These are phyloP conservation scores for Ectropis grisescens DNA, from an alignment of 1,140 invertebrate species.

Conservation along the genomic window DNA sequence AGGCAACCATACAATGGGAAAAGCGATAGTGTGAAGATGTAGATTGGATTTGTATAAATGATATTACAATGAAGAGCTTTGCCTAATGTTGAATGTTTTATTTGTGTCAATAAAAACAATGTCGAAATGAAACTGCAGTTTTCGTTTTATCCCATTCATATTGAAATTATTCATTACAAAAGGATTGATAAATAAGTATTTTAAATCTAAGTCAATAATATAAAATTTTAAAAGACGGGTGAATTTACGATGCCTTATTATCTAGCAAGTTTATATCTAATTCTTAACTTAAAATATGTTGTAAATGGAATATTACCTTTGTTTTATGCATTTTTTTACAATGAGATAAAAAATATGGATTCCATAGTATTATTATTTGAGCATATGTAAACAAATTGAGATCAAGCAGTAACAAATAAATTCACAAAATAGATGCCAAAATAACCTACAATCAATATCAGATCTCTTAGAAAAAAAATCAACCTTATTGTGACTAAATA, in stretches of 20 bases:
- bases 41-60: too few species aligned
- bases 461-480: too few species aligned
- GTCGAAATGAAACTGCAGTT: slow-evolving; percentile 30
- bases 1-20: too few species aligned
- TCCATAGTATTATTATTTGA: too few species aligned
- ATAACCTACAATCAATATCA: too few species aligned
- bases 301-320: slow-evolving; percentile 66
- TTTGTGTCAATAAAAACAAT: slow-evolving; percentile 33
- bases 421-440: too few species aligned
- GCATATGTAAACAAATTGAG: slow-evolving; percentile 18
- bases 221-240: slow-evolving; percentile 69
- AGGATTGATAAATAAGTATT: slow-evolving; percentile 69
- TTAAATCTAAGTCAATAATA: slow-evolving; percentile 67
- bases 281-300: slow-evolving; percentile 49
- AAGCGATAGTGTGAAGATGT: too few species aligned
- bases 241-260: slow-evolving; percentile 61
- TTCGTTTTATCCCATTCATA: slow-evolving; percentile 50
- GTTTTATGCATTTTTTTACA: slow-evolving; percentile 9
- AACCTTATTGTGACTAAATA: too few species aligned
- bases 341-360: slow-evolving; percentile 16
- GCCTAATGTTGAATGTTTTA: slow-evolving; percentile 6
- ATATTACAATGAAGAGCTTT: background rate
- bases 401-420: slow-evolving; percentile 7
- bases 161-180: slow-evolving; percentile 62
- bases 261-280: slow-evolving; percentile 50